These are phyloP conservation scores for Caenorhabditis sp. DNA, from an alignment of 2,888 invertebrate genomes.

Conservation along the genomic window DNA sequence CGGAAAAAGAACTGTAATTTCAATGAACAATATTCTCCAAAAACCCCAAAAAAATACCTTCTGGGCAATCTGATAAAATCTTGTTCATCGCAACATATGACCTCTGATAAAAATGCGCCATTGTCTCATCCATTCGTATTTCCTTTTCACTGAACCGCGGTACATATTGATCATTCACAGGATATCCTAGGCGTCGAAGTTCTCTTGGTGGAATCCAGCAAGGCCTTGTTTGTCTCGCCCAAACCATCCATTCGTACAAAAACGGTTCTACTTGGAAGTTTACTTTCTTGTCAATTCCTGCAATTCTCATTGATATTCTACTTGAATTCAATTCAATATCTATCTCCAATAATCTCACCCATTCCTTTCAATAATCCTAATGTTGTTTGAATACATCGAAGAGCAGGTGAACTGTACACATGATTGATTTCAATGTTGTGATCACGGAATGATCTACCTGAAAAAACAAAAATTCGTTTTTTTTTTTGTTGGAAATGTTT, in stretches of 20 bases:
- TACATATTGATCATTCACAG: constrained; percentile 80
- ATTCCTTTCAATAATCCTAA: constrained; percentile 74
- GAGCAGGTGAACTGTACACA: constrained; percentile 87
- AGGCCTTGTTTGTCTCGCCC: constrained; percentile 84
- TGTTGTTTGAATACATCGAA: constrained; percentile 88
- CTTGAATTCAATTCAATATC: not conserved
- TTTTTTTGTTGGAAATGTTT: no score
- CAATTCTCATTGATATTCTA: not conserved
- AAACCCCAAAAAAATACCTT: constrained; percentile 9
- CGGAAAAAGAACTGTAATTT: no score
- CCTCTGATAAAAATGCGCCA: constrained; percentile 66
- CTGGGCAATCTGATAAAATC: constrained; percentile 26
- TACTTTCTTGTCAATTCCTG: constrained; percentile 71
- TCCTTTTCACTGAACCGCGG: constrained; percentile 75
- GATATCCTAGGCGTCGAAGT: constrained; percentile 68
- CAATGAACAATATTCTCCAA: not conserved
- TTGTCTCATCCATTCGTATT: constrained; percentile 75
- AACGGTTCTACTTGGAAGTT: constrained; percentile 86
- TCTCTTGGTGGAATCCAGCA: constrained; percentile 79
- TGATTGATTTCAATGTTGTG: constrained; percentile 79
- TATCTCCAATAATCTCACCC: no score
- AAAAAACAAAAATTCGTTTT: not conserved
- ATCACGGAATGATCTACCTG: constrained; percentile 83
- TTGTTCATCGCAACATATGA: constrained; percentile 32
- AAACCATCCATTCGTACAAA: constrained; percentile 90